Base-by-base conservation (phyloP, 2,888 invertebrate genomes). In the Boloria euphrosyne region DNA sequence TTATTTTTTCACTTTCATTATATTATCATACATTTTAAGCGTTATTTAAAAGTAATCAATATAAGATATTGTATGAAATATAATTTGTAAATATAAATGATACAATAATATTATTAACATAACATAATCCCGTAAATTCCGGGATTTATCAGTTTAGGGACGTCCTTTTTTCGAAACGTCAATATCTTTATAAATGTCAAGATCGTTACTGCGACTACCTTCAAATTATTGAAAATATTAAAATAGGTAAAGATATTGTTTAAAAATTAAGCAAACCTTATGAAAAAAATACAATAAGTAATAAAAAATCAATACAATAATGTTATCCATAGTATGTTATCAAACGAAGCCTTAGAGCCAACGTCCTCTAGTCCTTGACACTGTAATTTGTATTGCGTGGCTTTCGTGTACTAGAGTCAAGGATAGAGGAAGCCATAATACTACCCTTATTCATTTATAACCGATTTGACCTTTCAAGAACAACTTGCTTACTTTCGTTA, bases 1-100 rank as follows among this genome's bases (percentile, higher is more conserved):
- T 85, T 84, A 78, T 83, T 82, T 84, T 76, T 86, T 82, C 77
- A 80, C 80, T 85, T 84, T 85, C 78, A 73, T 81, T 84, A 77
- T 79, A 78, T 81, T 13, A 43, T 80, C 77, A 73, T 69, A 54
- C 22, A 51, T 55, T 54, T 44, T 2, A 47, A 47, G 51, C 14
- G 16, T 43, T 43, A 13, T 38, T 22, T 43, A 4, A 18, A 55
- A 7, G 10, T n/a, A 6, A 22, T 31, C 14, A 47, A 49, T 38
- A 18, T 27, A 6, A 7, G 0, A 7, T 27, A n/a, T 27, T 27
- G 5, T 22, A 13, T 1, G 2, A 46, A n/a, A 46, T 5, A 38
- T 13, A n/a, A n/a, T n/a, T 7, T 17, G 6, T 49, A 17, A 59
- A 49, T 16, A 4, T 4, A n/a, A 16, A 3, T 0, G 3, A 49